phyloP scores from a whole-genome alignment of 2,888 invertebrate genomes.

The Holacanthella duospinosa region DNA sequence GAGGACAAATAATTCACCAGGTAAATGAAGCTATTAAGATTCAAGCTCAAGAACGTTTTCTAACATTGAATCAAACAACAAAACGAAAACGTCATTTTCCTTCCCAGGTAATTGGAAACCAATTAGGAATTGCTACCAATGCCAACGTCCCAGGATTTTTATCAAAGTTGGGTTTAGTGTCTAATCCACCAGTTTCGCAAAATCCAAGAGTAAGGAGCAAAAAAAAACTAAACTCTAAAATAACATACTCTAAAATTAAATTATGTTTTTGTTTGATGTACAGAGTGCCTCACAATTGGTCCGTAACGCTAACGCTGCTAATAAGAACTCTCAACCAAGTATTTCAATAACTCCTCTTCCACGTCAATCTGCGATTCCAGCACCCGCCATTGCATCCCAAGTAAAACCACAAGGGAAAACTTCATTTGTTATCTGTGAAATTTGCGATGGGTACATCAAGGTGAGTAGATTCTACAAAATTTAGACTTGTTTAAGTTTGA shows the following conservation, averaged over 20 bases:
- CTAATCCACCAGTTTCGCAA: neutral
- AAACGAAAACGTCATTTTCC: no score
- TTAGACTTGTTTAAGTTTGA: neutral
- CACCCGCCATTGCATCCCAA: constrained; percentile 38
- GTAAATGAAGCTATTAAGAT: neutral
- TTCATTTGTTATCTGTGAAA: constrained; percentile 87
- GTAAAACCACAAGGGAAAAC: constrained; percentile 47
- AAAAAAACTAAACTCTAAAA: neutral
- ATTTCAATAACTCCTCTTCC: constrained; percentile 83
- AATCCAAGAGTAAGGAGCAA: neutral
- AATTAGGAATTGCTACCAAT: neutral
- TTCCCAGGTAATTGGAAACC: constrained; percentile 1
- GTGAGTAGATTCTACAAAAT: constrained; percentile 38
- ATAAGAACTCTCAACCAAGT: constrained; percentile 54
- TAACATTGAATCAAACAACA: no score
- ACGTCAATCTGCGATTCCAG: constrained; percentile 47
- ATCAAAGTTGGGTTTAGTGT: neutral
- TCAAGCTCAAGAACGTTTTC: no score
- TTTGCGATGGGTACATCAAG: constrained; percentile 92
- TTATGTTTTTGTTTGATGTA: neutral
- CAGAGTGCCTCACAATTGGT: constrained; percentile 1
- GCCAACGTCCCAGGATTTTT: neutral
- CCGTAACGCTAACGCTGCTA: neutral
- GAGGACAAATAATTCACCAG: neutral
- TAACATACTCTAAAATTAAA: neutral